Base-by-base conservation (phyloP, 2,888 invertebrate species). In the Ectemnius continuus region DNA sequence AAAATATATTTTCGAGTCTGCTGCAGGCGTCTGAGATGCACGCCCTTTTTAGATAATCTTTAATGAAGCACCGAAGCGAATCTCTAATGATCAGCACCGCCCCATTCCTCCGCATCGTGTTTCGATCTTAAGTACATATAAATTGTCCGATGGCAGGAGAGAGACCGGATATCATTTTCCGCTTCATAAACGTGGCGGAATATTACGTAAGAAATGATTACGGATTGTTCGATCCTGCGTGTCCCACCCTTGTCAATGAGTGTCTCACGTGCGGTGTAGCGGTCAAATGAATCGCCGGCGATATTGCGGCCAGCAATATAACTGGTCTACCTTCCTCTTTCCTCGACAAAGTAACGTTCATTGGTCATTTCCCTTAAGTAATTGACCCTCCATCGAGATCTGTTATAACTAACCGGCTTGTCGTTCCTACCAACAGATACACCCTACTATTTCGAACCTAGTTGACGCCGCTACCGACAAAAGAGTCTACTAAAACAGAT, bases 321-420 rank as follows among this genome's bases (percentile, higher is more conserved):
- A 60, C 61, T 80, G 75, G 60, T 69, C 75, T 80, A 74, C 73
- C 75, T 70, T 62, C 66, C 73, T 70, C 73, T 75, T 81, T 78
- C 73, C 71, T 75, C 59, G 56, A 65, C 61, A 67, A 67, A 71
- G 67, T 75, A 65, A 75, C 68, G 71, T 76, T 81, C 71, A 84
- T 85, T 83, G 79, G 71, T 66, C 62, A 82, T 81, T 83, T 85
- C 85, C 85, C 83, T 66, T 58, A 75, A 74, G 69, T 76, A 84
- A 85, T 84, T 82, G 80, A 76, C 70, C 75, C 66, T 67, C 46
- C 68, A 75, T 61, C 63, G 76, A 61, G 67, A 63, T 68, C 48
- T 59, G 8, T 63, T 48, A 61, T 68, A 56, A 61, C 4, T 11
- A 47, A 67, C 14, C 56, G 52, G 67, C 67, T 45, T n/a, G n/a